These are phyloP conservation scores for Diadophis punctatus DNA, from an alignment of 2,113 vertebrate genomes.

Conservation along the genomic window DNA sequence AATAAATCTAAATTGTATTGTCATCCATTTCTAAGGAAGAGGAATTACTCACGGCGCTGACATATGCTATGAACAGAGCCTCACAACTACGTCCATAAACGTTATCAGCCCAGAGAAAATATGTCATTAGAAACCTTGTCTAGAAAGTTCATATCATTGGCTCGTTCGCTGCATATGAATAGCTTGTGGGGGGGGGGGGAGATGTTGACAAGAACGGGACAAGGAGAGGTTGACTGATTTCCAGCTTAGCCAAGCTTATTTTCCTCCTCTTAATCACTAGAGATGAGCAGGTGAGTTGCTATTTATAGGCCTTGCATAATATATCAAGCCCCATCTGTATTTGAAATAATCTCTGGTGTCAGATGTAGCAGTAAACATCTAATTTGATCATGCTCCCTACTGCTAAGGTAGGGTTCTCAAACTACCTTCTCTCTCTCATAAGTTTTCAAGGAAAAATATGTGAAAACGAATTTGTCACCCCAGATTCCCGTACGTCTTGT, in stretches of 20 bases:
- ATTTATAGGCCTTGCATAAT: neutral
- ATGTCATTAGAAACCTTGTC: neutral
- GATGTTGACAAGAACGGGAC: neutral
- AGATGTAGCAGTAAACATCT: neutral
- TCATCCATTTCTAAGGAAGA: conserved; percentile 15
- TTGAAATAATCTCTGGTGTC: neutral
- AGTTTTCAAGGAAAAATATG: neutral
- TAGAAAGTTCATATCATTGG: neutral
- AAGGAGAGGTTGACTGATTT: neutral
- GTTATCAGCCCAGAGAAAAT: neutral
- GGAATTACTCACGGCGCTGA: conserved; percentile 16
- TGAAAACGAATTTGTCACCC: neutral
- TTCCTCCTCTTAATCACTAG: neutral
- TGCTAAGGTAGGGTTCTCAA: conserved; percentile 1
- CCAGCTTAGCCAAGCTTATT: neutral
- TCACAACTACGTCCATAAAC: neutral
- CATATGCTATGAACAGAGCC: neutral
- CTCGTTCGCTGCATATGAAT: neutral
- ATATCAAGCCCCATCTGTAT: neutral
- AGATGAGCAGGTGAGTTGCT: neutral
- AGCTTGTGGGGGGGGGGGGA: neutral
- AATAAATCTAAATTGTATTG: too few relatives aligned
- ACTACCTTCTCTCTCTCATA: neutral
- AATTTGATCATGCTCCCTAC: neutral
- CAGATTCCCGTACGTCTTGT: neutral